Conservation (phyloP, 2,113 vertebrate species). For the Aramus guarauna region DNA sequence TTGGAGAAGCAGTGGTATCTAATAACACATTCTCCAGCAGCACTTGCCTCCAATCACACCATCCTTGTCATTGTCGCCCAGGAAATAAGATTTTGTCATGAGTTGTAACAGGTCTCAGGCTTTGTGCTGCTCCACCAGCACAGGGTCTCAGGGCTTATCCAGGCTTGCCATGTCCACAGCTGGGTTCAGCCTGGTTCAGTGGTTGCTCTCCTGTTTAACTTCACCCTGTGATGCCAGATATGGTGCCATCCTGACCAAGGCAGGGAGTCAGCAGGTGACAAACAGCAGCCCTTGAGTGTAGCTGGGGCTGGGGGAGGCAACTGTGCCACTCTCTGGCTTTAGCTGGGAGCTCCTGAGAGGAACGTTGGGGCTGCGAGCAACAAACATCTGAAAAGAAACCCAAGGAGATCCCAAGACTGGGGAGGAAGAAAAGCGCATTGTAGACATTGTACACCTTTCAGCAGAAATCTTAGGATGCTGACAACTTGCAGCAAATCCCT, state of each 20-base stretch:
- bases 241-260: background rate
- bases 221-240: background rate
- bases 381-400: background rate
- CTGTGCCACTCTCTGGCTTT: background rate
- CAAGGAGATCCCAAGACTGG: background rate
- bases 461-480: background rate
- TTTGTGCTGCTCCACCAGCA: background rate
- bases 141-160: no score
- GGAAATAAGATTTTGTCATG: background rate
- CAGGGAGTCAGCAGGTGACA: background rate
- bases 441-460: accelerated
- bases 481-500: background rate
- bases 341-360: background rate
- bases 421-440: background rate
- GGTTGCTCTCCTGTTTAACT: background rate
- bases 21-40: background rate
- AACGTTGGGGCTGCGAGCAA: background rate
- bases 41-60: background rate
- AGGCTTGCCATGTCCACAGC: background rate
- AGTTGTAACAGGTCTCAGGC: background rate
- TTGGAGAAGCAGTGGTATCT: background rate
- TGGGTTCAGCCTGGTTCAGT: background rate
- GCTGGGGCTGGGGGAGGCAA: background rate
- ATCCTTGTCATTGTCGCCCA: background rate
- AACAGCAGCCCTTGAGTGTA: background rate